These are phyloP conservation scores for Augiades crinisus DNA, from an alignment of 2,888 invertebrate species.

Conservation along the genomic window DNA sequence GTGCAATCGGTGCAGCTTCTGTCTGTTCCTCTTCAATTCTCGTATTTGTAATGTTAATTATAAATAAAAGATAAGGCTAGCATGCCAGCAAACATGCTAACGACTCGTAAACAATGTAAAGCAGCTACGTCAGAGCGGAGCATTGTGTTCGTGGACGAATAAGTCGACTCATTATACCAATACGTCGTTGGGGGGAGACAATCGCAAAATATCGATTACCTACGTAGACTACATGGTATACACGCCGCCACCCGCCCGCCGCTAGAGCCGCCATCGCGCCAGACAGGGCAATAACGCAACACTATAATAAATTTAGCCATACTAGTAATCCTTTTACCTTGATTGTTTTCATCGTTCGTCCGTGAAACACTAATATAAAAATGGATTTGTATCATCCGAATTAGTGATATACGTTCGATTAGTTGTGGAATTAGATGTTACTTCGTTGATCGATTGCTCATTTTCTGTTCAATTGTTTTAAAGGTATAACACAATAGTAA, in stretches of 20 bases:
- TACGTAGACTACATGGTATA: slow-evolving; percentile 13
- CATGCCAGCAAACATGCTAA: slow-evolving; percentile 24
- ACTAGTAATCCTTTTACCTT: no score
- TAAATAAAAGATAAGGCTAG: slow-evolving; percentile 28
- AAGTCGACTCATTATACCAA: slow-evolving; percentile 25
- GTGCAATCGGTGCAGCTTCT: slow-evolving; percentile 7
- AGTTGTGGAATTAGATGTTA: no score
- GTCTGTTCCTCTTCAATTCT: slow-evolving; percentile 9
- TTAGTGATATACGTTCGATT: no score
- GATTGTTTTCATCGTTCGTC: no score
- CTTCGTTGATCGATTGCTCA: no score
- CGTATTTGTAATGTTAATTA: slow-evolving; percentile 28
- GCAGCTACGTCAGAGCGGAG: slow-evolving; percentile 16
- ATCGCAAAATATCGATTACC: slow-evolving; percentile 64
- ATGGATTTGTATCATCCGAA: no score
- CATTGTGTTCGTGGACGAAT: slow-evolving; percentile 26
- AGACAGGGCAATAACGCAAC: slow-evolving; percentile 5
- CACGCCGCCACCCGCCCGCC: slow-evolving; percentile 22
- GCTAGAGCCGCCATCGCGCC: slow-evolving; percentile 5
- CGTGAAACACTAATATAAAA: no score
- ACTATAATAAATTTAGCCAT: no score
- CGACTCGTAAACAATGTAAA: slow-evolving; percentile 28
- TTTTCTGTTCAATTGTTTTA: no score
- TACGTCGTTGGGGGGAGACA: slow-evolving; percentile 42
- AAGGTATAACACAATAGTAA: no score